Evolutionary conservation across 2,888 invertebrate genomes (phyloP), one percentile per base, ranked within the genome.

Genomic region (Caenorhabditis angaria): DNA sequence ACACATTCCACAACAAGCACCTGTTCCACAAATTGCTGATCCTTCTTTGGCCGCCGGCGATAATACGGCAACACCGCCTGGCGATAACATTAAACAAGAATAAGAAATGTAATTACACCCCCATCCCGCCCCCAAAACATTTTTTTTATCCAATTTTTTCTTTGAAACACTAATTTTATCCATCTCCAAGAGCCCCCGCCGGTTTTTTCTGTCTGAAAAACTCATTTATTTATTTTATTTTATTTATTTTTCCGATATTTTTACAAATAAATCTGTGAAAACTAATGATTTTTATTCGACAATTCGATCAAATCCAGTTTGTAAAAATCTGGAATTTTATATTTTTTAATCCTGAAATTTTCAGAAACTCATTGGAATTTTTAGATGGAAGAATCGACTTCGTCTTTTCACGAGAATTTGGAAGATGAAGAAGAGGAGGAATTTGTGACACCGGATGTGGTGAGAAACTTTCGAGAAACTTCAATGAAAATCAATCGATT

Each of bases 21-120:
- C 68, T 59, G 67, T 56, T 35, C 61, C 47, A 51, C 70, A 62
- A 27, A 8, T 29, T 2, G 18, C 64, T 22, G 74, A 65, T 50
- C 65, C 65, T 22, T 5, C 20, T 6, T 6, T 47, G 1, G 58
- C n/a, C 8, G 58, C 35, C 12, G 25, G 47, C 1, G 65, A 78
- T 20, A 78, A 69, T 8, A 80, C 81, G 35, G 78, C 82, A 20
- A 82, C 81, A 29, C 82, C 83, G 51, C 82, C 80, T 56, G 83
- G 82, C 64, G 28, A 51, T 20, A 18, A 29, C 20, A 28, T 6
- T 1, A 54, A 54, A 27, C 22, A 51, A 22, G 25, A 51, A 51
- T 51, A 51, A 24, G 51, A 48, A 48, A 51, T 24, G 51, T 51
- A 24, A 18, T 22, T 24, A 51, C n/a, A n/a, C 22, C 12, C 48